phyloP scores from a whole-genome alignment of 64 coral and sea anemone genomes.

The Montipora capricornis region DNA sequence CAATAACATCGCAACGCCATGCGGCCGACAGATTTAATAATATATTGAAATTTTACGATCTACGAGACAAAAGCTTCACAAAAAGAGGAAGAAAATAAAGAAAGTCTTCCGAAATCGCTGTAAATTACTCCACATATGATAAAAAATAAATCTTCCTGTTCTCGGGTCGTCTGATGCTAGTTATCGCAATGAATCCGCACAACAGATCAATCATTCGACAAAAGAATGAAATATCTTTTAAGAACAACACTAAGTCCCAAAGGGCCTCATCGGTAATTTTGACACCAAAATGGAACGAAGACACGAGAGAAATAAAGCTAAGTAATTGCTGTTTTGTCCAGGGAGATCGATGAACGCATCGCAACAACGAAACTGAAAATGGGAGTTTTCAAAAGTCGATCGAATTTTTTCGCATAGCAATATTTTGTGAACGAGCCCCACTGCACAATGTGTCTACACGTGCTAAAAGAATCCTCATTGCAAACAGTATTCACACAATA shows the following conservation, averaged over 20 bases:
- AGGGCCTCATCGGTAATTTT: neutral
- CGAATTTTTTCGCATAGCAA: conserved; percentile 28
- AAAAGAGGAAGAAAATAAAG: neutral
- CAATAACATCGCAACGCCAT: conserved; percentile 34
- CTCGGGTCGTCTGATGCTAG: no score
- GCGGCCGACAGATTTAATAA: conserved; percentile 53
- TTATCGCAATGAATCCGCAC: no score
- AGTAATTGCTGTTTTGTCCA: neutral
- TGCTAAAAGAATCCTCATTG: conserved; percentile 30
- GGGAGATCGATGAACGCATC: neutral
- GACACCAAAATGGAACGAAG: neutral
- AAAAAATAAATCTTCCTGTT: no score
- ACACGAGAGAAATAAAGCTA: neutral
- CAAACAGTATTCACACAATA: conserved; percentile 19
- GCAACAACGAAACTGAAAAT: conserved; percentile 19
- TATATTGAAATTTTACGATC: conserved; percentile 61
- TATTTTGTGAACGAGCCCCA: neutral
- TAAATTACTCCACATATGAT: conserved; percentile 1
- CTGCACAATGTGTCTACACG: conserved; percentile 32
- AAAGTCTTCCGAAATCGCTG: conserved; percentile 18
- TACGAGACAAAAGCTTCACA: conserved; percentile 26
- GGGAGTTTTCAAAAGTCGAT: neutral
- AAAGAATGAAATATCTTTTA: no score
- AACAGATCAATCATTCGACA: no score
- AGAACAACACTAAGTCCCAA: neutral